These are phyloP conservation scores for Dryocosmus kuriphilus DNA, from an alignment of 2,888 invertebrate genomes.

Conservation along the genomic window DNA sequence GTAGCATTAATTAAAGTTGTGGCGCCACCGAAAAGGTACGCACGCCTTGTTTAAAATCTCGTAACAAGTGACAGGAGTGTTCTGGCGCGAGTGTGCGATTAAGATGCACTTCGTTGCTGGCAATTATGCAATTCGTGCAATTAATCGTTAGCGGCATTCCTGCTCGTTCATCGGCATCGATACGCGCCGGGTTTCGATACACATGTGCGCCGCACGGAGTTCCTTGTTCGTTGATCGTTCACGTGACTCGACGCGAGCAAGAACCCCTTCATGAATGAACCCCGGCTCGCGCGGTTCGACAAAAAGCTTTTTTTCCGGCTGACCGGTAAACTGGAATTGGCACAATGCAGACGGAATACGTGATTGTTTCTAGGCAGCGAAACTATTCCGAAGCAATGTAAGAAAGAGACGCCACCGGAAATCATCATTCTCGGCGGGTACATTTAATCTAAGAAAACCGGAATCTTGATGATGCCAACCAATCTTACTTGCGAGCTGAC, in stretches of 20 bases:
- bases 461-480: constrained; percentile 59
- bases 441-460: constrained; percentile 68
- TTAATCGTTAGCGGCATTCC: constrained; percentile 64
- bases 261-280: constrained; percentile 72
- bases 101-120: constrained; percentile 58
- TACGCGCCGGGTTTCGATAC: constrained; percentile 42
- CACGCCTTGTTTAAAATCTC: constrained; percentile 34
- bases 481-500: constrained; percentile 53
- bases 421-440: constrained; percentile 68
- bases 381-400: constrained; percentile 54
- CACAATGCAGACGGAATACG: constrained; percentile 68
- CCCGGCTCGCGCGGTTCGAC: constrained; percentile 50
- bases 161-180: constrained; percentile 60
- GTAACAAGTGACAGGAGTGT: constrained; percentile 15
- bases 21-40: constrained; percentile 36
- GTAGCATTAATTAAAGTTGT: constrained; percentile 33
- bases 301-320: constrained; percentile 42
- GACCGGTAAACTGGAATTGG: constrained; percentile 62
- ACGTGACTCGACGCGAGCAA: constrained; percentile 57
- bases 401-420: constrained; percentile 73
- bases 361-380: constrained; percentile 64
- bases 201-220: constrained; percentile 40
- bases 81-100: constrained; percentile 50
- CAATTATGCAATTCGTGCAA: constrained; percentile 62
- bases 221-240: constrained; percentile 56